A percentile compares a stretch with the other conserved stretches of the same genome.
Evolutionary conservation across 2,113 vertebrate genomes (phyloP).

Genomic region (Sus scrofa): DNA sequence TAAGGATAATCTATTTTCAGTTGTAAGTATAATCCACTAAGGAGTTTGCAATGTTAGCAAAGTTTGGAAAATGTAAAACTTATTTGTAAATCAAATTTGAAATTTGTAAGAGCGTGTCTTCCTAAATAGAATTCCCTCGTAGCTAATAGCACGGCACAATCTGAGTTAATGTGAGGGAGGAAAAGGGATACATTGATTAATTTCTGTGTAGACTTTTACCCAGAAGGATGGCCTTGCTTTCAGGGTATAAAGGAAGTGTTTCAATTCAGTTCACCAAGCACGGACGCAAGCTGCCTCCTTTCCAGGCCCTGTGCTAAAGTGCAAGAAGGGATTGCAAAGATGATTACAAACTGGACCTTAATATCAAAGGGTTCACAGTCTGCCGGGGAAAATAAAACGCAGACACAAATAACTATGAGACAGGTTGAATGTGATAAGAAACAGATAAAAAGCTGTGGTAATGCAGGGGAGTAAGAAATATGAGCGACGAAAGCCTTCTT

Average conservation of each 20-base stretch:
- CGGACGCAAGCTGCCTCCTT: neutral
- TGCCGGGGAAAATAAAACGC: constrained; percentile 48
- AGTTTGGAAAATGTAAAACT: constrained; percentile 15
- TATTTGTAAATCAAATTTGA: constrained; percentile 43
- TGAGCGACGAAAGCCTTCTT: neutral
- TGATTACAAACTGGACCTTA: constrained; percentile 57
- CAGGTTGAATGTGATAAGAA: constrained; percentile 43
- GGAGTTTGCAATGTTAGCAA: neutral
- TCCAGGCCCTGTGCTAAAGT: neutral
- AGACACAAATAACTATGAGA: constrained; percentile 52
- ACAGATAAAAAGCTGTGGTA: constrained; percentile 7
- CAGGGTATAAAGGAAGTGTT: neutral
- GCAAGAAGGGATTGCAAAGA: constrained; percentile 35
- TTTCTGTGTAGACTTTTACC: neutral
- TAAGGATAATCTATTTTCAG: neutral
- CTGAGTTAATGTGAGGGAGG: neutral
- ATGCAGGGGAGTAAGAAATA: constrained; percentile 36
- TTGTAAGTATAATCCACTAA: constrained; percentile 6
- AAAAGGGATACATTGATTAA: neutral
- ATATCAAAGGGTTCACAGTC: constrained; percentile 44
- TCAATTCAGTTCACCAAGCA: constrained; percentile 19
- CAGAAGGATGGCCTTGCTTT: neutral
- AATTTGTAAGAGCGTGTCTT: constrained; percentile 17
- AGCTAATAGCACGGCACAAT: neutral
- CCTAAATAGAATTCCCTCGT: neutral